A percentile compares a stretch with the other conserved stretches of the same genome.
phyloP scores from a whole-genome alignment of 2,113 vertebrate genomes.

The Pleuronectes platessa region DNA sequence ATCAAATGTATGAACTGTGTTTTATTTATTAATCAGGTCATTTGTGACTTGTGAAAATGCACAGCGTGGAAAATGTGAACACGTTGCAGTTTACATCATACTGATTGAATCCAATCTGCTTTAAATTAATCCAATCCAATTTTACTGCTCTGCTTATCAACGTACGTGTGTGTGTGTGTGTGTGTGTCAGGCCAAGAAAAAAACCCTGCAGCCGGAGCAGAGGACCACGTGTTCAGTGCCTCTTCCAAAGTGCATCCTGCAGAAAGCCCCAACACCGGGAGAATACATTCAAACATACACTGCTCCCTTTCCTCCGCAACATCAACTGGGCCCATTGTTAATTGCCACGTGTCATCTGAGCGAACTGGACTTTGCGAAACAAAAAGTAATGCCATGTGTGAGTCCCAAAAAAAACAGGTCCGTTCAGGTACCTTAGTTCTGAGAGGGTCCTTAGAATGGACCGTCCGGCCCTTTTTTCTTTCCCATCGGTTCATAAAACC shows the following conservation, averaged over 20 bases:
- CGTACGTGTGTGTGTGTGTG: neutral
- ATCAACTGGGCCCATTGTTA: neutral
- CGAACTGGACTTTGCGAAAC: neutral
- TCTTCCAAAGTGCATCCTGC: conserved; percentile 69
- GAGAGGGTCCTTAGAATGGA: neutral
- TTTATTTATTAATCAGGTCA: too few relatives aligned
- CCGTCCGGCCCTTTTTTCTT: neutral
- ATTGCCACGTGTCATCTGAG: neutral
- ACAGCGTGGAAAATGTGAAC: neutral
- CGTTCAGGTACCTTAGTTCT: conserved; percentile 27
- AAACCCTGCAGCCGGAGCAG: conserved; percentile 47
- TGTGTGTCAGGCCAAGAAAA: too few relatives aligned
- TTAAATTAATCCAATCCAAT: neutral
- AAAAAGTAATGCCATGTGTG: neutral
- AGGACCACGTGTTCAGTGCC: conserved; percentile 16
- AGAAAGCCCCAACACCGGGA: conserved; percentile 4
- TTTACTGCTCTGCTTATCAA: neutral
- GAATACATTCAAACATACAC: conserved; percentile 70
- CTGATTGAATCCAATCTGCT: neutral
- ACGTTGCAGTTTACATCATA: neutral
- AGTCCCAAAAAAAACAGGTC: neutral
- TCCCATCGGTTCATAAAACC: conserved; percentile 4
- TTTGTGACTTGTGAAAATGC: too few relatives aligned
- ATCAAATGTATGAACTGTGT: too few relatives aligned
- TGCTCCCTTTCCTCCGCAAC: conserved; percentile 6